These are phyloP conservation scores for Drosophila arizonae DNA, from an alignment of 1,140 invertebrate species.

Conservation along the genomic window DNA sequence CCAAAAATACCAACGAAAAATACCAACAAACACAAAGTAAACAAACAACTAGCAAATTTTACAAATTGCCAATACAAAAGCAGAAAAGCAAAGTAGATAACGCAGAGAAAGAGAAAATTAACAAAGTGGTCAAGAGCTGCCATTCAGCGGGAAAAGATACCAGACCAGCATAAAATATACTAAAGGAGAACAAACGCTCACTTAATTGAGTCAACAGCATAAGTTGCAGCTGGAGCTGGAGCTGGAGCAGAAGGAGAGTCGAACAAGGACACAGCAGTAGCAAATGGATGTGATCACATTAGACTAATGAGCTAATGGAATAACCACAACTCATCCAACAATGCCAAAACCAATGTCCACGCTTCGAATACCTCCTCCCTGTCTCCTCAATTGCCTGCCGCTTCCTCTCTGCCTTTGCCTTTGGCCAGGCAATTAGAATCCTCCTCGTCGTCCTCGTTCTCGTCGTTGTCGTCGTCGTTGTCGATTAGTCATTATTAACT, in stretches of 20 bases:
- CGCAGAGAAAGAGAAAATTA: too few species aligned
- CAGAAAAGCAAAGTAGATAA: too few species aligned
- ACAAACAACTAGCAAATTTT: too few species aligned
- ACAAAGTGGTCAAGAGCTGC: background rate
- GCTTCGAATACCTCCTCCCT: background rate
- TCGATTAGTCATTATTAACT: slow-evolving; percentile 46
- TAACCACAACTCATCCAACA: slow-evolving; percentile 5
- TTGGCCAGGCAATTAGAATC: slow-evolving; percentile 29
- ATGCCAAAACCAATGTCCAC: background rate
- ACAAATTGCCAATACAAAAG: too few species aligned
- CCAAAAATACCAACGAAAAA: background rate
- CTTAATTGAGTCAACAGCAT: slow-evolving; percentile 36
- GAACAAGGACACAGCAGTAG: slow-evolving; percentile 27
- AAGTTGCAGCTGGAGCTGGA: slow-evolving; percentile 9
- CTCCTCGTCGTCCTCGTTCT: slow-evolving; percentile 1
- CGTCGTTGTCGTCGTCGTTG: slow-evolving; percentile 10
- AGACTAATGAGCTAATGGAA: slow-evolving; percentile 46
- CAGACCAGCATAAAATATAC: background rate
- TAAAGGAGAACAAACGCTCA: background rate
- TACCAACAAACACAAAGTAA: too few species aligned
- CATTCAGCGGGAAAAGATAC: background rate
- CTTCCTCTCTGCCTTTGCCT: background rate
- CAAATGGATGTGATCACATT: slow-evolving; percentile 40
- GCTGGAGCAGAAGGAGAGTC: background rate
- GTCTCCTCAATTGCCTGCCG: background rate